Percentiles rank a stretch among this genome's conserved stretches.
These are phyloP conservation scores for Eurois occulta DNA, from an alignment of 2,888 invertebrate species.

Conservation along the genomic window DNA sequence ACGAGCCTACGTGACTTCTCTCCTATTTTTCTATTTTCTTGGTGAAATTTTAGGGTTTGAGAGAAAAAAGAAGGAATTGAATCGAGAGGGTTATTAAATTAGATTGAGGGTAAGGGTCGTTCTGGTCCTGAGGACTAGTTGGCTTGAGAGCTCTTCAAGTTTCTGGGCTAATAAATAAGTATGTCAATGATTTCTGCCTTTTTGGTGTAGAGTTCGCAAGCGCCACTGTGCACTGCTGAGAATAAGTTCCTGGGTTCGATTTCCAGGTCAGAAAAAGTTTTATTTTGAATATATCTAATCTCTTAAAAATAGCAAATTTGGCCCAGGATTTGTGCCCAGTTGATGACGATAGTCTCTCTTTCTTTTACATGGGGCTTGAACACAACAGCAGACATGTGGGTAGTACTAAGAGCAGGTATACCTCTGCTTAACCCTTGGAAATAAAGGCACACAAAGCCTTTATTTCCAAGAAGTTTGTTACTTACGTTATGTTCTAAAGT, in stretches of 20 bases:
- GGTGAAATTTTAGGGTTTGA: conserved; percentile 26
- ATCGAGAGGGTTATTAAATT: conserved; percentile 47
- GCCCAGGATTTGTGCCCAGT: not conserved
- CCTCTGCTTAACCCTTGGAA: not conserved
- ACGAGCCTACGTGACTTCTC: conserved; percentile 44
- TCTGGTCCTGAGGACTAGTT: conserved; percentile 17
- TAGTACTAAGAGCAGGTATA: not conserved
- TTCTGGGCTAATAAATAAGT: conserved; percentile 25
- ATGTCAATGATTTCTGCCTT: conserved; percentile 6
- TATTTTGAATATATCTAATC: not conserved
- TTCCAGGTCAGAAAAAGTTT: no score
- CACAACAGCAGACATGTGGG: not conserved
- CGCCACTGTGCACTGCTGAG: not conserved
- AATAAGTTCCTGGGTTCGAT: not conserved
- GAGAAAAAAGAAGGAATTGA: conserved; percentile 35
- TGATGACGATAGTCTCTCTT: not conserved
- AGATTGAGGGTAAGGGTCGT: conserved; percentile 29
- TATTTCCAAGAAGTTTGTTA: no score
- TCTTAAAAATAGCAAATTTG: not conserved
- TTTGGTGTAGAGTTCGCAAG: not conserved
- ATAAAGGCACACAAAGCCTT: no score
- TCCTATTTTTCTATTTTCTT: conserved; percentile 43
- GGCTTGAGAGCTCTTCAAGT: not conserved
- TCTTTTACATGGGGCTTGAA: not conserved
- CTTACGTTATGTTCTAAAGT: not conserved